A percentile compares a stretch with the other conserved stretches of the same genome.
Conservation (phyloP, 2,113 vertebrate genomes). For the Uria aalge region DNA sequence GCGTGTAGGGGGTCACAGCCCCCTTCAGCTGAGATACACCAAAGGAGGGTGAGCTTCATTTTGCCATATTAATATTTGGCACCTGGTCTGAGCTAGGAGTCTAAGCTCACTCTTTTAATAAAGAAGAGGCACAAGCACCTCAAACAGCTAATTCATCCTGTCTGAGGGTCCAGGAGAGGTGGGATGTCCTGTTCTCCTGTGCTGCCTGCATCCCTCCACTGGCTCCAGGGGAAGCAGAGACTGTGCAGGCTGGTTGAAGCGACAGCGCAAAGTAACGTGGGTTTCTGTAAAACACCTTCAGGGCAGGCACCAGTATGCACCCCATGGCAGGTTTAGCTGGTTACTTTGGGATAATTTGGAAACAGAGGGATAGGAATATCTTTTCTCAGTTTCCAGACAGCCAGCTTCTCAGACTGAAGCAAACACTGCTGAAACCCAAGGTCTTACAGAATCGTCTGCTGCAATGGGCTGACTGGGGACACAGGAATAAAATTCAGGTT, state of each 20-base stretch:
- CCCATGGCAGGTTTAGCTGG: background rate
- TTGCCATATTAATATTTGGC: background rate
- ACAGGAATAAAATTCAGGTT: background rate
- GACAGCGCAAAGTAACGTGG: background rate
- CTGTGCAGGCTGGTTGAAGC: background rate
- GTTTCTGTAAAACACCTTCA: background rate
- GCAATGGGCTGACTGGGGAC: background rate
- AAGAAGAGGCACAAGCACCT: background rate
- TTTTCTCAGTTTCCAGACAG: background rate
- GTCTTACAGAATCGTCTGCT: background rate
- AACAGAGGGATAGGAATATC: background rate
- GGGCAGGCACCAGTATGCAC: background rate
- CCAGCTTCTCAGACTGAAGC: background rate
- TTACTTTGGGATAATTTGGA: background rate
- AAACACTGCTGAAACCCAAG: background rate
- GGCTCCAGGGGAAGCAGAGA: background rate
- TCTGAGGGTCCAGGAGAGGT: background rate
- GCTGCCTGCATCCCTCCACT: background rate
- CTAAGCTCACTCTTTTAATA: background rate
- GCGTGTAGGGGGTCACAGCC: background rate
- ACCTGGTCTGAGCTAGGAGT: background rate
- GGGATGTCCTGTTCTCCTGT: background rate
- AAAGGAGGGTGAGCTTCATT: background rate
- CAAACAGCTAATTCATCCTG: background rate
- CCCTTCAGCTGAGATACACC: background rate